Base-by-base conservation (phyloP, 2,888 invertebrate genomes). In the Dicranocentrus wangi region DNA sequence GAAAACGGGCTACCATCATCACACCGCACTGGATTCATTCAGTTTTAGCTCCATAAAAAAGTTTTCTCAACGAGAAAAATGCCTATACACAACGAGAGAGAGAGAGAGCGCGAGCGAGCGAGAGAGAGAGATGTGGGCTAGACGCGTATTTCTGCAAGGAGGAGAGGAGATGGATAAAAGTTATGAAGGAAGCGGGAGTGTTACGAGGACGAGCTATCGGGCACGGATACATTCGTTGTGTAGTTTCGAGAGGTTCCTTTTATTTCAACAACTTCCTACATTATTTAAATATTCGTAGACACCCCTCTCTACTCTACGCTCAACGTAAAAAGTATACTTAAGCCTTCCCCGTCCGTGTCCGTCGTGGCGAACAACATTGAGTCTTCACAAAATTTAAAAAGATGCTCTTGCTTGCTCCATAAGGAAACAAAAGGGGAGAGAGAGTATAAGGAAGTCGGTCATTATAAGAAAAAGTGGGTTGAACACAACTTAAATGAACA, bases 31-130 rank as follows among this genome's bases (percentile, higher is more conserved):
- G 2, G 51, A 28, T 55, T 13, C 55, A 69, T 69, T 61, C 61
- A 27, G 17, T 17, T 61, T 61, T 32, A 61, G 32, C 32, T 61
- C n/a, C 3, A 2, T 17, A 61, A 32, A 61, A 61, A 61, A 61
- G 61, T 61, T 61, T 47, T 55, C 25, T 2, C 55, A 25, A 23
- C 32, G 61, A 61, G 53, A 53, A 55, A 32, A 55, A 55, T 55
- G 23, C 15, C 55, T 55, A 47, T 17, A 27, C 21, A 27, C 19
- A 63, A 27, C 42, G 39, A 21, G 19, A 39, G 19, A 65, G n/a
- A 7, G 17, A 65, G n/a, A 51, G n/a, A 13, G 13, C 3, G 7
- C 5, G 5, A n/a, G 51, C 51, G 51, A 51, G n/a, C 5, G 3
- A 51, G 39, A 39, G 39, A 39, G 13, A 39, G 39, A 7, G 39